Evolutionary conservation across 2,113 vertebrate species (phyloP), one percentile per base, ranked within the genome.

Genomic region (Arenaria interpres): DNA sequence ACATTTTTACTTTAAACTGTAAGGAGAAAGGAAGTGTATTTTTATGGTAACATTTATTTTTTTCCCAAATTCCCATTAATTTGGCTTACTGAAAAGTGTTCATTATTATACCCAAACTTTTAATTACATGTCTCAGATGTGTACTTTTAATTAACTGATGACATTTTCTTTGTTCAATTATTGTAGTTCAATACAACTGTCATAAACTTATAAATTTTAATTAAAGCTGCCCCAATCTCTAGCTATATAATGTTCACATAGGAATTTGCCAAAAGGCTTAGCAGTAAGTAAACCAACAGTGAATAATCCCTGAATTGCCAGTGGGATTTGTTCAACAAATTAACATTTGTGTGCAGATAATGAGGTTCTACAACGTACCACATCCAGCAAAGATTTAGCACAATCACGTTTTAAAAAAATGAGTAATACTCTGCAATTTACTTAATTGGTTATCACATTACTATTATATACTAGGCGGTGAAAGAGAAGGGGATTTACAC

Each of bases 201-300:
- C 96, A 97, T 97, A 98, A 98, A 98, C 96, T 97, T 97, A 97
- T 97, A 98, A 96, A 98, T 98, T 98, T 97, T 98, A 98, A 98
- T 98, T 98, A 98, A 98, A 94, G 56, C 82, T 96, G 66, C 91
- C 95, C 89, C 93, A 97, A 96, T 96, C 92, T 87, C 82, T 95
- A 95, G 95, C 90, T 97, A 84, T 89, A 95, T 80, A 96, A 87
- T 76, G 73, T 93, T 96, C 96, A 97, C 96, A 96, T 4, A 98
- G 96, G 97, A 97, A 98, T 98, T 98, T 98, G 96, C 94, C 96
- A 97, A 98, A 97, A 96, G 95, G 93, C 95, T 98, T 98, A 98
- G 97, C 88, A 93, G 72, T 96, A 97, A 98, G 96, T 97, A 98
- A 98, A 98, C 96, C 91, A 97, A 97, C 94, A 97, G 96, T 94